Evolutionary conservation across 2,113 vertebrate genomes (phyloP), one percentile per base, ranked within the genome.

Genomic region (Cyrtonyx montezumae): DNA sequence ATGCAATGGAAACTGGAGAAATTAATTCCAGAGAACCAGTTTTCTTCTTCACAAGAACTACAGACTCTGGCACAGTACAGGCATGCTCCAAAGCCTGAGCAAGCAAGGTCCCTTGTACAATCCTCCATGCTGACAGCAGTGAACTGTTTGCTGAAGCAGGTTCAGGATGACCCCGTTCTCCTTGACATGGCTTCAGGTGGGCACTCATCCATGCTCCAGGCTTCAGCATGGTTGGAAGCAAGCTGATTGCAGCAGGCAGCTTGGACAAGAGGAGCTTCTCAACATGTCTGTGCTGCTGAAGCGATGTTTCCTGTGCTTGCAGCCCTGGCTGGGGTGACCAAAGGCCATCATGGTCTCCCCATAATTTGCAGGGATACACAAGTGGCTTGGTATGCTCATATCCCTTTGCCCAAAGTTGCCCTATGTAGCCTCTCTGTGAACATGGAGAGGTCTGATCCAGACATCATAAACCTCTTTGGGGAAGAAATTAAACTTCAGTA

Each of bases 11-110:
- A 70, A 67, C 11, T 4, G 18, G n/a, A 36, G 76, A 42, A 66
- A 66, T n/a, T 66, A 66, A 23, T 90, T 69, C 36, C 65, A 93
- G 58, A 2, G 55, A 87, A 75, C 23, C 51, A 43, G 1, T 80
- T 61, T 81, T 58, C 66, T 59, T 94, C 66, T 66, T 30, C 56
- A 9, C 0, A 1, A 53, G 79, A 65, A 6, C 62, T n/a, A 51
- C 79, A 83, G 76, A 42, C 76, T 87, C 28, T 0, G 1, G 53
- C 48, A 55, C 22, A 30, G 53, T 6, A 68, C 0, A 0, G 63
- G 82, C 82, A 46, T 0, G 1, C 43, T 90, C 40, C 67, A 61
- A 68, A 58, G 40, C 46, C 70, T 82, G 69, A 62, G 66, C 66
- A 74, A 67, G 74, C 51, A 62, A 53, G 21, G 66, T 61, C 16